A percentile compares a stretch with the other conserved stretches of the same genome.
Conservation (phyloP, 2,113 vertebrate genomes). For the Tragelaphus scriptus region DNA sequence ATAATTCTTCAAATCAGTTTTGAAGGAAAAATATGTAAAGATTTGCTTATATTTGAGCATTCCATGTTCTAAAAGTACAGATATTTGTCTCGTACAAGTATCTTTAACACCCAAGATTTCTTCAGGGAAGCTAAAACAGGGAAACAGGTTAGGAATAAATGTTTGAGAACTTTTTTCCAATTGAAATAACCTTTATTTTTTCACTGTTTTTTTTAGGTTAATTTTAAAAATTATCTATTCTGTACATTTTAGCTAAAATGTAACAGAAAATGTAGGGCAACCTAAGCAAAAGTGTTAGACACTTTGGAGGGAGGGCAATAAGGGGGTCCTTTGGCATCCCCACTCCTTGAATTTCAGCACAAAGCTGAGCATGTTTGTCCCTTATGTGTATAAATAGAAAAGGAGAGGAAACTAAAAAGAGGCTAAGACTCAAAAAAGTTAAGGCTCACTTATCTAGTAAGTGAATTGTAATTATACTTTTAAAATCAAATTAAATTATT, state of each 20-base stretch:
- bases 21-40: not conserved
- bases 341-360: not conserved
- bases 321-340: not conserved
- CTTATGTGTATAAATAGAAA: not conserved
- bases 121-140: constrained; percentile 13
- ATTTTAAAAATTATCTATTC: not conserved
- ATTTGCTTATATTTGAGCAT: constrained; percentile 4
- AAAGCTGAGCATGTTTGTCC: not conserved
- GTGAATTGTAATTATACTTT: not conserved
- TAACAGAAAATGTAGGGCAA: not conserved
- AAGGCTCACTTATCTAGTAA: not conserved
- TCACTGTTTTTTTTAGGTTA: not conserved
- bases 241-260: not conserved
- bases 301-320: not conserved
- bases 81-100: not conserved
- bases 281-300: not conserved
- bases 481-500: constrained; percentile 15
- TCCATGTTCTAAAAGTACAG: not conserved
- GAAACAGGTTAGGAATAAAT: not conserved
- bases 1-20: not conserved
- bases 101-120: not conserved
- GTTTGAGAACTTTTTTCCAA: not conserved
- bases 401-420: not conserved
- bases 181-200: not conserved
- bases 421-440: not conserved